These are phyloP conservation scores for Cryptoprocta ferox DNA, from an alignment of 2,797 vertebrate genomes.

Conservation along the genomic window DNA sequence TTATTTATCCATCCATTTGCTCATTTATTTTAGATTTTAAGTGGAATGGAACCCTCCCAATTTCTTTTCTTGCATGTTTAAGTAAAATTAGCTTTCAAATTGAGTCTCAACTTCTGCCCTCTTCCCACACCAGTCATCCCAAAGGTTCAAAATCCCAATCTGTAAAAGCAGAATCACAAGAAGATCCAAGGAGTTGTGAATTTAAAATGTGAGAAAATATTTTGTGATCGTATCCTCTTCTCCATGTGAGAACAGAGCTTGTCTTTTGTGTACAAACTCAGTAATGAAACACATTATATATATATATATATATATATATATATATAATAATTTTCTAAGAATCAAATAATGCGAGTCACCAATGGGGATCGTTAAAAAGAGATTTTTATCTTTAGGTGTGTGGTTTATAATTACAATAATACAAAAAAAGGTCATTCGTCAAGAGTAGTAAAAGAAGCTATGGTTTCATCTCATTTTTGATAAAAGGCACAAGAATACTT, in stretches of 20 bases:
- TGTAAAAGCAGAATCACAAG: not conserved
- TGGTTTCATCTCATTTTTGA: not conserved
- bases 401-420: not conserved
- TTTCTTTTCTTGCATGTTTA: not conserved
- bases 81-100: not conserved
- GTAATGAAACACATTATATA: too few species aligned
- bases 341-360: not conserved
- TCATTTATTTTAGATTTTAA: not conserved
- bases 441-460: not conserved
- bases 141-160: not conserved
- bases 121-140: accelerated
- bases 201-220: not conserved
- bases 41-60: not conserved
- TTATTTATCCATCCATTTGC: not conserved
- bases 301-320: too few species aligned
- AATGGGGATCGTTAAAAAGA: not conserved
- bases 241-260: not conserved
- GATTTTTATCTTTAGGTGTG: not conserved
- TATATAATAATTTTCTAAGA: not conserved
- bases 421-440: not conserved
- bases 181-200: not conserved
- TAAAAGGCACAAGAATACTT: not conserved
- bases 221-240: not conserved
- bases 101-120: not conserved
- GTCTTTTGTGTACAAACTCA: not conserved